Percentiles rank a stretch among this genome's conserved stretches.
Conservation (phyloP, 2,113 vertebrate genomes). For the Actenoides hombroni region DNA sequence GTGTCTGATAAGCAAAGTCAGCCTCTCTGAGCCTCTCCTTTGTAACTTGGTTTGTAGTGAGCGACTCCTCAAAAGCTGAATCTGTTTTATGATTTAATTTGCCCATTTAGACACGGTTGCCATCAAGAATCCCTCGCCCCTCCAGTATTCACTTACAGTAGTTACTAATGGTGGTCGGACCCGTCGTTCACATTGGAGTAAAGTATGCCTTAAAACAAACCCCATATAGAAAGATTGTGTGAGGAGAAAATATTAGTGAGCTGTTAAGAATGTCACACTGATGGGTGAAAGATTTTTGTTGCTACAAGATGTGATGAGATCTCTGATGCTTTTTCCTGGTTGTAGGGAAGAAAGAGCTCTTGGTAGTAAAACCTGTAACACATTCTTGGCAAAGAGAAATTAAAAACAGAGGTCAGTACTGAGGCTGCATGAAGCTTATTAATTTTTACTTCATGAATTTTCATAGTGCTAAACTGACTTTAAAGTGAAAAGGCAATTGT, state of each 20-base stretch:
- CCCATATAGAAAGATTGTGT: not conserved
- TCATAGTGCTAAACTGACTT: not conserved
- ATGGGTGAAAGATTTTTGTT: not conserved
- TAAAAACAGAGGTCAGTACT: slow-evolving; percentile 22
- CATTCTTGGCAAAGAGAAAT: not conserved
- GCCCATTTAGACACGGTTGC: not conserved
- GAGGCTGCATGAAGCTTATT: not conserved
- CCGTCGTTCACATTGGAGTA: not conserved
- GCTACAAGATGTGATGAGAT: not conserved
- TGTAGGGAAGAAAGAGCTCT: not conserved
- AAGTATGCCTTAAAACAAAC: not conserved
- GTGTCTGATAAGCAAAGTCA: not conserved
- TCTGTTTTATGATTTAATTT: not conserved
- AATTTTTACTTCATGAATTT: slow-evolving; percentile 25
- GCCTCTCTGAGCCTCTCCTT: not conserved
- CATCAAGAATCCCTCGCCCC: not conserved
- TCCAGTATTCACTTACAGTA: not conserved
- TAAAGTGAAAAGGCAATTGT: not conserved
- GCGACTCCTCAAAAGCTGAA: not conserved
- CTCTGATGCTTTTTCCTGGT: not conserved
- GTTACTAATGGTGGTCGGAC: not conserved
- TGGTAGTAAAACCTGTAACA: not conserved
- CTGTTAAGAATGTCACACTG: not conserved
- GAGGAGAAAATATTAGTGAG: not conserved
- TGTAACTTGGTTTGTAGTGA: not conserved